phyloP scores from a whole-genome alignment of 2,797 vertebrate genomes.

The Malurus leucopterus region DNA sequence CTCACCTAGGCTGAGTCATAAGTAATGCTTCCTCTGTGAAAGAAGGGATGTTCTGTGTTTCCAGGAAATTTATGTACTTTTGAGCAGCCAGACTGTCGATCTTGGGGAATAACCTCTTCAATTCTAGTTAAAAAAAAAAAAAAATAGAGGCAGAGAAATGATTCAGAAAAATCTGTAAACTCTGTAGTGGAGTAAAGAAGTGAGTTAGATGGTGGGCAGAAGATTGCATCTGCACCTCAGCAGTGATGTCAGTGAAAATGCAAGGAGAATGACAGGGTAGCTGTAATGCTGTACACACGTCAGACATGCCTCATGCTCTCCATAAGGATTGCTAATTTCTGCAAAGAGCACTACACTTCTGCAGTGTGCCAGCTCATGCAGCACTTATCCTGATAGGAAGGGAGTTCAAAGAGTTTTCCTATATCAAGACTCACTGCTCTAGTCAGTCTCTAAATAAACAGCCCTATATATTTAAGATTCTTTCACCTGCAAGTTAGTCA shows the following conservation, averaged over 20 bases:
- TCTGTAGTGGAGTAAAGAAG: neutral
- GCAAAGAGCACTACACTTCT: neutral
- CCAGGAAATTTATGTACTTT: neutral
- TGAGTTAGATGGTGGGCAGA: neutral
- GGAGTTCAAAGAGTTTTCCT: neutral
- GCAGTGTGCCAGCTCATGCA: neutral
- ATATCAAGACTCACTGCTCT: neutral
- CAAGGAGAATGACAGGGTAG: neutral
- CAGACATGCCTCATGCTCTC: neutral
- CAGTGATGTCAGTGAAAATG: neutral
- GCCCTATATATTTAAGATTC: neutral
- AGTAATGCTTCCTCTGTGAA: neutral
- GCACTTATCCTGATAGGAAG: neutral
- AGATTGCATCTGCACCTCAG: neutral
- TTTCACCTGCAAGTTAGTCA: neutral
- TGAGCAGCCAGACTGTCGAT: neutral
- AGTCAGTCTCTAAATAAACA: neutral
- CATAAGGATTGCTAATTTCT: neutral
- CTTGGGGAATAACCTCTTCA: neutral
- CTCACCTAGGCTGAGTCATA: neutral
- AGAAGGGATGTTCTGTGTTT: neutral
- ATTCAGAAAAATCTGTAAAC: neutral
- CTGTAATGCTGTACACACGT: neutral
- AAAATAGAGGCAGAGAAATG: accelerated
- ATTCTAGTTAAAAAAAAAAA: neutral